Conservation (phyloP, 2,113 vertebrate species). For the Lota lota region DNA sequence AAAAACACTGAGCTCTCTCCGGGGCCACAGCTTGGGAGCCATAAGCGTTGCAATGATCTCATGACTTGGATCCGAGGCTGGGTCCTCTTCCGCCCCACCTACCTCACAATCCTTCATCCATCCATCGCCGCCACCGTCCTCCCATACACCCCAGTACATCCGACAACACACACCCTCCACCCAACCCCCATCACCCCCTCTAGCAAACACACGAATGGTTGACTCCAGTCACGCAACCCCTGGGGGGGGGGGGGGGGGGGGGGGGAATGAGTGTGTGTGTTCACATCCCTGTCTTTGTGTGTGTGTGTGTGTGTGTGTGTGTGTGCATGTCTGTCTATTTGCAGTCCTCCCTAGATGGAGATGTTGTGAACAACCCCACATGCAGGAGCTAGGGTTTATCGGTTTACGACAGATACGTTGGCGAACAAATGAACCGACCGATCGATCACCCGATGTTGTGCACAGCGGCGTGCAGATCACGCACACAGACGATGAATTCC, state of each 20-base stretch:
- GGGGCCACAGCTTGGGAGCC: neutral
- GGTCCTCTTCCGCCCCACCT: neutral
- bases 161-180: neutral
- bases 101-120: conserved; percentile 3
- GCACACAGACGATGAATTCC: too few relatives aligned
- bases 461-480: too few relatives aligned
- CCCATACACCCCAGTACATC: neutral
- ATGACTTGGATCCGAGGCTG: conserved; percentile 12
- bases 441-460: too few relatives aligned
- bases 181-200: neutral
- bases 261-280: neutral
- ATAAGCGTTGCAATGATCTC: conserved; percentile 23
- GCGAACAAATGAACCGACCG: neutral
- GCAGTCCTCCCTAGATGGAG: too few relatives aligned
- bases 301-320: neutral
- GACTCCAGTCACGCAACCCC: conserved; percentile 23
- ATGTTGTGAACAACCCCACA: too few relatives aligned
- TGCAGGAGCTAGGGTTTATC: neutral
- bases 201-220: neutral
- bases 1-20: too few relatives aligned
- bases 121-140: neutral
- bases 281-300: neutral
- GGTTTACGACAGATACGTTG: neutral
- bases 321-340: neutral
- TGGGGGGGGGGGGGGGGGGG: conserved; percentile 9